These are phyloP conservation scores for Engraulis encrasicolus DNA, from an alignment of 2,113 vertebrate genomes.

Conservation along the genomic window DNA sequence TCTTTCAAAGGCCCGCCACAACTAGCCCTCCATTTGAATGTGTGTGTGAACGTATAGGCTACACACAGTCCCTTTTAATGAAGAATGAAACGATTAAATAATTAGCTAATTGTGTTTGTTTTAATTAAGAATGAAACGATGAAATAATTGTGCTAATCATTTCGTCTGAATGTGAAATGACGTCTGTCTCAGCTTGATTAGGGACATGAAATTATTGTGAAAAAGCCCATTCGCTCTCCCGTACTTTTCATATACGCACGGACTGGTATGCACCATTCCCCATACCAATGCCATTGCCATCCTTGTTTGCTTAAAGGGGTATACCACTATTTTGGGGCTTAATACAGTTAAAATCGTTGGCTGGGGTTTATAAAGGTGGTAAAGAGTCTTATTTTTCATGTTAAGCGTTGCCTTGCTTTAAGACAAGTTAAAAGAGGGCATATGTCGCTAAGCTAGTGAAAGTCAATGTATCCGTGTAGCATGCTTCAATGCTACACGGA, in stretches of 20 bases:
- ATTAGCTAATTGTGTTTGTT: neutral
- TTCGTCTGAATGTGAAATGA: neutral
- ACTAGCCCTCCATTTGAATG: neutral
- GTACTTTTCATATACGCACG: neutral
- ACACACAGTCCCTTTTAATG: neutral
- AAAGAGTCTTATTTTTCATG: too few species aligned
- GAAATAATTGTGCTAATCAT: neutral
- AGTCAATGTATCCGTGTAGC: too few species aligned
- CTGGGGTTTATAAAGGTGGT: too few species aligned
- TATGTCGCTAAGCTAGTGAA: too few species aligned
- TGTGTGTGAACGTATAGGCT: neutral
- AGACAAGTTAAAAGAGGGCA: too few species aligned
- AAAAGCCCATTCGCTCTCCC: neutral
- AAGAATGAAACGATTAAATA: neutral
- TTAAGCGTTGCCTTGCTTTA: too few species aligned
- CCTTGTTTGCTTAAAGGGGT: too few species aligned
- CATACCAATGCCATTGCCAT: neutral
- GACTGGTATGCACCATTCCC: neutral
- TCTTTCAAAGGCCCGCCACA: too few species aligned
- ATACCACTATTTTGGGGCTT: too few species aligned
- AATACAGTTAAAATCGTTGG: too few species aligned
- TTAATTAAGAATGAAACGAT: neutral
- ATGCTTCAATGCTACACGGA: too few species aligned
- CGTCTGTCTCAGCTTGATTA: neutral
- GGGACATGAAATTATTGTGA: neutral